Evolutionary conservation across 2,797 vertebrate species (phyloP), one percentile per base, ranked within the genome.

Genomic region (Orientallactaga sibirica): DNA sequence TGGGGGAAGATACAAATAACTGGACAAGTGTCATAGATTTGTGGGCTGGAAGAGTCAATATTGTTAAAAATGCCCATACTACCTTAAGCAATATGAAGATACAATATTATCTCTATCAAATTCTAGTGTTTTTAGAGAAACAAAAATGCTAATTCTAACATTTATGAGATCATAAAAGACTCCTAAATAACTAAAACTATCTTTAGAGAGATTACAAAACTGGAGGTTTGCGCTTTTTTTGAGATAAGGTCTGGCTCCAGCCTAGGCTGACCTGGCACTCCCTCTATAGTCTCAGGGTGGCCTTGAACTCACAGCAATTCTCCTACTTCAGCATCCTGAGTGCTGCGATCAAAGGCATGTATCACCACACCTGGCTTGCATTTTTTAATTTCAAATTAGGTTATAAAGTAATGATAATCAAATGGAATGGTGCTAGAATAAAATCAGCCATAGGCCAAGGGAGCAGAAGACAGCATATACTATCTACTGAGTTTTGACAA

Each of bases 81-180:
- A 58, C 7, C 37, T 88, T 82, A 67, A 82, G 70, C 71, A 82
- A 68, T 37, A 76, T 68, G 33, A n/a, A 20, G 7, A 68, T 82
- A n/a, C 55, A 52, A 76, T 37, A 52, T n/a, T 76, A 20, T 70
- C 11, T 55, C 27, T 68, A 27, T 20, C 33, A 62, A 93, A 82
- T 70, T 81, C 68, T 41, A 15, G 27, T 66, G 68, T 61, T 79
- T 91, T 79, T 25, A 92, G 27, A 80, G 70, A 92, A 79, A 73
- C 19, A 66, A 24, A 80, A 87, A 58, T 41, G 87, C 52, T 8
- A 43, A 79, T 80, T 67, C 24, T 73, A 48, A 81, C 52, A 74
- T 58, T 58, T 58, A 58, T 58, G 55, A 58, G 55, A 58, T 1
- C 20, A 93, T 5, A 68, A 93, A 76, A 70, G 22, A 70, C 6